Conservation (phyloP, 2,113 vertebrate genomes). For the Mormoops blainvillei region DNA sequence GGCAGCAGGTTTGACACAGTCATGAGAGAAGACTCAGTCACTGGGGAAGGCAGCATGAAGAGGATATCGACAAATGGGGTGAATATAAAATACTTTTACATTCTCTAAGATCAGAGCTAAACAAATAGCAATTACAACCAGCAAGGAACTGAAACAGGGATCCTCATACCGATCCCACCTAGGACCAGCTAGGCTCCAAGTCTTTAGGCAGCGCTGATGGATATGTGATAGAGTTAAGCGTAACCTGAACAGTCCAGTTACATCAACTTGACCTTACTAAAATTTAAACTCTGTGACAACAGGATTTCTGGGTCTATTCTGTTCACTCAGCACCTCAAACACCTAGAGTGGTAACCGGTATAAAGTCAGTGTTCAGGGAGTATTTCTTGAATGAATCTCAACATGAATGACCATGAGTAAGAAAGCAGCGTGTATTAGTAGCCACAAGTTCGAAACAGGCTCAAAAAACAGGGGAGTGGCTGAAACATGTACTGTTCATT, state of each 20-base stretch:
- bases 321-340: background rate
- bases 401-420: background rate
- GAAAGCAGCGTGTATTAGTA: background rate
- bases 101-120: background rate
- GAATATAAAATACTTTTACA: background rate
- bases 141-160: background rate
- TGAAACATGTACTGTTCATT: background rate
- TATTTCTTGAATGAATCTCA: background rate
- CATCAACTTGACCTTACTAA: background rate
- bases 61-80: background rate
- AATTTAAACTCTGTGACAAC: background rate
- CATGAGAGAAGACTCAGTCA: background rate
- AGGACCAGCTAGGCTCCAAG: background rate
- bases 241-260: background rate
- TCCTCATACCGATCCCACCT: background rate
- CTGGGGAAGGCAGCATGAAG: background rate
- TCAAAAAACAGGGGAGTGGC: background rate
- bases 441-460: conserved; percentile 1
- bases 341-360: background rate
- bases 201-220: background rate
- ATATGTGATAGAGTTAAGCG: background rate
- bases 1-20: background rate
- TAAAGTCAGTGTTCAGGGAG: background rate
- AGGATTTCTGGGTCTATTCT: background rate
- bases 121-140: background rate